These are phyloP conservation scores for Agapostemon virescens DNA, from an alignment of 2,888 invertebrate species.

Conservation along the genomic window DNA sequence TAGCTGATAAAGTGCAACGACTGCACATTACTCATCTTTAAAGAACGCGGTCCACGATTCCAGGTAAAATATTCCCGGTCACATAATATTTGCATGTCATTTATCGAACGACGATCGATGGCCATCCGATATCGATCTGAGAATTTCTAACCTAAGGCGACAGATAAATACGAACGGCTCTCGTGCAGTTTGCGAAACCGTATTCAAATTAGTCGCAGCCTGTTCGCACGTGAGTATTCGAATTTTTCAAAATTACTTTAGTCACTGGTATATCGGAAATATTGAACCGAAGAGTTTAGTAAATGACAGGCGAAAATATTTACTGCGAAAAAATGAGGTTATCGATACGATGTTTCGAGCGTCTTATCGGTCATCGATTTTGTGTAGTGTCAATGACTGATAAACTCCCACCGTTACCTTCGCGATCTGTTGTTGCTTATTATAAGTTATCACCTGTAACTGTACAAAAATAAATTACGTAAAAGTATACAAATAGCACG, in stretches of 20 bases:
- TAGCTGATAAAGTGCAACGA: conserved; percentile 4
- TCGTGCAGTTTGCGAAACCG: neutral
- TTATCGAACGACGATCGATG: neutral
- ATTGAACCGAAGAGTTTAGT: neutral
- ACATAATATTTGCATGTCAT: neutral
- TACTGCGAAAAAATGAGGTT: conserved; percentile 7
- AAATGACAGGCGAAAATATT: neutral
- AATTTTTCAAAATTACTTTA: neutral
- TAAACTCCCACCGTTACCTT: neutral
- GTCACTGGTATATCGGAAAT: neutral
- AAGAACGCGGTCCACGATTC: neutral
- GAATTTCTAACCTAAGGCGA: conserved; percentile 42
- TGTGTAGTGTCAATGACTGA: conserved; percentile 10
- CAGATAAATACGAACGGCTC: neutral
- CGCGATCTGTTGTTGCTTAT: neutral
- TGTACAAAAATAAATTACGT: neutral
- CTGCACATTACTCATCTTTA: neutral
- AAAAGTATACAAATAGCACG: neutral
- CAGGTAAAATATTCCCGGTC: conserved; percentile 24
- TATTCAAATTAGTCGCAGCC: neutral
- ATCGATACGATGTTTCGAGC: neutral
- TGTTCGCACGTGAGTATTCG: neutral
- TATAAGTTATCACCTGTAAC: neutral
- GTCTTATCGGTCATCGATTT: conserved; percentile 11
- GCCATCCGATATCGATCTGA: conserved; percentile 5